Base-by-base conservation (phyloP, 2,797 vertebrate species). In the Sebastes melanostomus region DNA sequence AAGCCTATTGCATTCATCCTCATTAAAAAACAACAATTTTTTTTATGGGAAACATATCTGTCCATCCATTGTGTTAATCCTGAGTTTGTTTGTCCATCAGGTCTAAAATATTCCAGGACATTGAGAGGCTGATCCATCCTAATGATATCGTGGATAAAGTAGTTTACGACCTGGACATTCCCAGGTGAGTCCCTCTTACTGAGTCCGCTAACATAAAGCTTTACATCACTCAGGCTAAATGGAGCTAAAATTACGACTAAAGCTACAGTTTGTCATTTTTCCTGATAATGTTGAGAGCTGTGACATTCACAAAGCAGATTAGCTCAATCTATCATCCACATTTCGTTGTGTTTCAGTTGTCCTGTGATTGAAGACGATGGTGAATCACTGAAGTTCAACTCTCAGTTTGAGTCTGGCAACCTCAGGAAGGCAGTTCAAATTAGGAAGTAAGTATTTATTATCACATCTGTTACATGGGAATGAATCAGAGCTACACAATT, bases 401-500 rank as follows among this genome's bases (percentile, higher is more conserved):
- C 98, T 36, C 97, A 97, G 93, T 99, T 99, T 94, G 98, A 99
- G 93, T 99, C 97, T 81, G 98, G 98, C 77, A 99, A 99, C 91
- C 94, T 99, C 50, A 96, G 98, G 85, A 99, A 99, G 95, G 98
- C 97, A 71, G 93, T 99, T 93, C 98, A 99, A 94, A 96, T 99
- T 86, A 96, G 98, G 94, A 99, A 97, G 98, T 99, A 96, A 96
- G 97, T 81, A 63, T 52, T 61, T 68, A 22, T 34, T 36, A 14
- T 46, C 27, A 30, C n/a, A 34, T 42, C 50, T 36, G 13, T 14
- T 38, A 10, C n/a, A 68, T 5, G 4, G 7, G 3, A 73, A 38
- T 14, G 1, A 59, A 1, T 24, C 0, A 22, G 5, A 25, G 4
- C 12, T 60, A 6, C 4, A 25, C 16, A 32, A n/a, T 25, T 30